Base-by-base conservation (phyloP, 1,140 invertebrate genomes). In the Drosophila repleta region DNA sequence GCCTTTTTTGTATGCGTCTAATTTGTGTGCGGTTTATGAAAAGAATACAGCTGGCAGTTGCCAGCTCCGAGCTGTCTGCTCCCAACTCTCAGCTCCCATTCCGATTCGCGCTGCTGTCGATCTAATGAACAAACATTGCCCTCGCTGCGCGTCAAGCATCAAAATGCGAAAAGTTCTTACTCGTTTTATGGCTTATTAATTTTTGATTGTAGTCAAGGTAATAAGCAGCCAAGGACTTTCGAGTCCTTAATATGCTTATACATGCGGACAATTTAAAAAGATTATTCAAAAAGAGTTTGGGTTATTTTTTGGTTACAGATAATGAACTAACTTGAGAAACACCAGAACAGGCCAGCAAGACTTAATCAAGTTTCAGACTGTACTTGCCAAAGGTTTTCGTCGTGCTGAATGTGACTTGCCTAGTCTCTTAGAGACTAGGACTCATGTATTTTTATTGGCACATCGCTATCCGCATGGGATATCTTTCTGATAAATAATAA, bases 11-110 rank as follows among this genome's bases (percentile, higher is more conserved):
- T 85, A 81, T 81, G 70, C 64, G 52, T 76, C 76, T 88, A 87
- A 87, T 87, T 87, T 87, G 82, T 74, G 57, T 87, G 82, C 66
- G 82, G 82, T 88, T 82, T 78, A 75, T 78, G 74, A 69, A 74
- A 74, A 61, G 72, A 73, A 67, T 53, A 62, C 63, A 60, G 18
- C 24, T 41, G 24, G 11, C 43, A 17, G 1, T 10, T 10, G n/a
- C 21, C 26, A n/a, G 24, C 26, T 24, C 37, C 21, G 3, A n/a
- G n/a, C 0, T 45, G 24, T 6, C 29, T 8, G 7, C 29, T 29
- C 29, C 29, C 7, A 26, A 24, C 0, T 10, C 21, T 18, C 45
- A 3, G 0, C 8, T 49, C 24, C 26, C 18, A 4, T 13, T 52
- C 26, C 26, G 32, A 4, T 2, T 17, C 21, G 18, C 43, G 6